phyloP scores from a whole-genome alignment of 1,140 invertebrate species.

The Drosophila kepulauana region DNA sequence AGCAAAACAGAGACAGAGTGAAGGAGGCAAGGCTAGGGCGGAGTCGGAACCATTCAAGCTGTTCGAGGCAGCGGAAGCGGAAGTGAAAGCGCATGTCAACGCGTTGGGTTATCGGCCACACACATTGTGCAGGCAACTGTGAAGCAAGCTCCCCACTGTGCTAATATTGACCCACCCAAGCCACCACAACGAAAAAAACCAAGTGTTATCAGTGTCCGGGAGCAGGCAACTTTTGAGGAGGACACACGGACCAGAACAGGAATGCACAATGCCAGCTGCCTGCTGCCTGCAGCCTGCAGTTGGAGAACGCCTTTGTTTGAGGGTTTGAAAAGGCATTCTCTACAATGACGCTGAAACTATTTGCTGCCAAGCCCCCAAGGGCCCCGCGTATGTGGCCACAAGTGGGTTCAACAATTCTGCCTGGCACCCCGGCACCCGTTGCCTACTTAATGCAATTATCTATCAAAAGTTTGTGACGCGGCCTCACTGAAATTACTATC shows the following conservation, averaged over 20 bases:
- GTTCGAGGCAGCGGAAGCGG: constrained; percentile 36
- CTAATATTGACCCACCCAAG: constrained; percentile 38
- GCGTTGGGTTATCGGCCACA: constrained; percentile 60
- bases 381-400: constrained; percentile 42
- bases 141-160: constrained; percentile 13
- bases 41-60: constrained; percentile 2
- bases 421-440: not conserved
- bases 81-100: constrained; percentile 68
- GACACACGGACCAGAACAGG: constrained; percentile 13
- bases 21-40: not conserved
- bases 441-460: constrained; percentile 50
- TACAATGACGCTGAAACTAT: constrained; percentile 34
- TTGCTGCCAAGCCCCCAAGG: constrained; percentile 19
- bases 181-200: no score
- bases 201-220: constrained; percentile 32
- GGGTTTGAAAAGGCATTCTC: constrained; percentile 15
- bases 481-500: constrained; percentile 40
- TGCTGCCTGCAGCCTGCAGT: constrained; percentile 10
- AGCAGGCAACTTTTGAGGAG: constrained; percentile 35
- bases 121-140: constrained; percentile 64
- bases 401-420: constrained; percentile 62
- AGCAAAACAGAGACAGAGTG: not conserved
- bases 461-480: constrained; percentile 36
- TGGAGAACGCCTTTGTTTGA: constrained; percentile 32
- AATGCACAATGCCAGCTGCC: constrained; percentile 18